Evolutionary conservation across 2,113 vertebrate species (phyloP).

Genomic region (Sialia sialis): DNA sequence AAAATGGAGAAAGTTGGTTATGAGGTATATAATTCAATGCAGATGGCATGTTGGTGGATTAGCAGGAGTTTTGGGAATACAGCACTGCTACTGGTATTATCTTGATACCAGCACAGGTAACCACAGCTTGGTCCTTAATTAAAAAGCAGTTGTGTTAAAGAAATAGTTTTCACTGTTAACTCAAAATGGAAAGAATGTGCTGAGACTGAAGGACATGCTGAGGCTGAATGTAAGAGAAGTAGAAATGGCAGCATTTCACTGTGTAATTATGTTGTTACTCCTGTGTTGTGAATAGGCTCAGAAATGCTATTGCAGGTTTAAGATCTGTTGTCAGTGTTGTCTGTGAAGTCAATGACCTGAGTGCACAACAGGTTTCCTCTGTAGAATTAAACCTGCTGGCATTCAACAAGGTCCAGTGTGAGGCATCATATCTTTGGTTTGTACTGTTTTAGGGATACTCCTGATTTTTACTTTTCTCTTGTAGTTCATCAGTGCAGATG

Average conservation of each 20-base stretch:
- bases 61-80: neutral
- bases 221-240: neutral
- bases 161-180: neutral
- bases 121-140: neutral
- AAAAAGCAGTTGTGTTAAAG: neutral
- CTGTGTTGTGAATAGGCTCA: neutral
- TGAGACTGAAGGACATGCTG: neutral
- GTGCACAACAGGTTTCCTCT: neutral
- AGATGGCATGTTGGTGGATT: neutral
- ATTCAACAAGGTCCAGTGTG: neutral
- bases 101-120: neutral
- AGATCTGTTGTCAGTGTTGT: neutral
- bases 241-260: neutral
- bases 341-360: neutral
- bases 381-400: neutral
- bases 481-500: slow-evolving; percentile 93
- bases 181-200: neutral
- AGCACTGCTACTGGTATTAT: neutral
- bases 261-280: neutral
- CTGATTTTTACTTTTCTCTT: neutral
- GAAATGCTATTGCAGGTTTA: neutral
- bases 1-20: neutral
- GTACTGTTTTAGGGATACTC: neutral
- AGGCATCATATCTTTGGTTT: neutral
- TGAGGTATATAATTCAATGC: neutral